Conservation (phyloP, 2,113 vertebrate genomes). For the Clarias batrachus region DNA sequence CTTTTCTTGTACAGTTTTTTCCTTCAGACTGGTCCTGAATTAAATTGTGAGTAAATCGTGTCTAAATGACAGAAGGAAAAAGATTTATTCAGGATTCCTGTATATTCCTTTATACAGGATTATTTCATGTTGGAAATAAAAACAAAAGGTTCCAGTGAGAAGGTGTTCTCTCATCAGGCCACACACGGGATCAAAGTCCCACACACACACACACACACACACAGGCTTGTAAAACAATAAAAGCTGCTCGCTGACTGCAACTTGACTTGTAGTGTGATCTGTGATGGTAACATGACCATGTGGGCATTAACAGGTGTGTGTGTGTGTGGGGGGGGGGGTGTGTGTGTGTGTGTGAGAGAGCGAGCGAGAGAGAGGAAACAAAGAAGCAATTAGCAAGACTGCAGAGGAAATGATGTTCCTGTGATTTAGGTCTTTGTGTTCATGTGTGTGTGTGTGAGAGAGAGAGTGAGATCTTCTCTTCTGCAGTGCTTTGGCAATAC, state of each 20-base stretch:
- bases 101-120: no score
- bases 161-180: not conserved
- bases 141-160: not conserved
- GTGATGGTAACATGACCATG: not conserved
- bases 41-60: no score
- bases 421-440: not conserved
- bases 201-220: not conserved
- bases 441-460: not conserved
- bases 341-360: not conserved
- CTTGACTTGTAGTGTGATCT: not conserved
- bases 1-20: no score
- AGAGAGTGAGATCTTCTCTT: not conserved
- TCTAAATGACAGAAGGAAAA: no score
- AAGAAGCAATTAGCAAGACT: not conserved
- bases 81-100: no score
- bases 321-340: conserved; percentile 2
- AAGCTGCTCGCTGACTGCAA: not conserved
- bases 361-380: not conserved
- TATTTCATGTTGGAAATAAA: not conserved
- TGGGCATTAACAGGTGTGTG: not conserved
- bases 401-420: not conserved
- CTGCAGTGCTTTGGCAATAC: no score
- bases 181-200: not conserved
- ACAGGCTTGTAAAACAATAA: conserved; percentile 34
- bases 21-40: no score